Base-by-base conservation (phyloP, 2,888 invertebrate species). In the Drosophila anomalata region DNA sequence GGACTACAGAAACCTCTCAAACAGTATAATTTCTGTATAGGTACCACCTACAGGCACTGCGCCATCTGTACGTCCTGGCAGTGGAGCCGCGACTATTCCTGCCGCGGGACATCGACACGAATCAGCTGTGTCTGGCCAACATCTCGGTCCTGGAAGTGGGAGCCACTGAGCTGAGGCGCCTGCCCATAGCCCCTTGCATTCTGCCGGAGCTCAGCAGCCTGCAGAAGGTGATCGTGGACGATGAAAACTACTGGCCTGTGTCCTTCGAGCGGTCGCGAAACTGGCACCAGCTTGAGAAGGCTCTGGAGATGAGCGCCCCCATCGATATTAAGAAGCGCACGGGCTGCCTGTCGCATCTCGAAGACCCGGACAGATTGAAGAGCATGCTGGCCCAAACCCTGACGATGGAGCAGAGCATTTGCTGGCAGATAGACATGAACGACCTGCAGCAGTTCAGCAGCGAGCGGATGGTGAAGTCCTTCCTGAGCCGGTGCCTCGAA, bases 31-130 rank as follows among this genome's bases (percentile, higher is more conserved):
- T 24, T 11, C 12, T 11, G 2, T 4, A 22, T 12, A 97, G 98
- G 77, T 98, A 98, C 90, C 99, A 99, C 91, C 93, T 99, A 60
- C 99, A 99, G 94, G 99, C 99, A 0, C 95, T 99, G 88, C 94
- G 99, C 1, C 99, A 99, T 92, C 93, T 99, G 22, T 99, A 99
- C 91, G 98, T 98, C 0, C 91, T 99, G 75, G 99, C 99, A 0
- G 96, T 96, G 0, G 98, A 99, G 89, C 96, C 97, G 0, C 93
- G 99, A 11, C 92, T 99, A 11, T 93, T 99, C 55, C 93, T 98
- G 57, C 98, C 99, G 0, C 94, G 96, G 29, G 98, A 98, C 89
- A 94, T 98, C 11, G 95, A 94, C 88, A 95, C 95, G 1, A 95
- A 95, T 24, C 94, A 95, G 77, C 93, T 96, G 39, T 97, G 97